A percentile compares a stretch with the other conserved stretches of the same genome.
These are phyloP conservation scores for Crypturellus tataupa DNA, from an alignment of 2,797 vertebrate species.

Conservation along the genomic window DNA sequence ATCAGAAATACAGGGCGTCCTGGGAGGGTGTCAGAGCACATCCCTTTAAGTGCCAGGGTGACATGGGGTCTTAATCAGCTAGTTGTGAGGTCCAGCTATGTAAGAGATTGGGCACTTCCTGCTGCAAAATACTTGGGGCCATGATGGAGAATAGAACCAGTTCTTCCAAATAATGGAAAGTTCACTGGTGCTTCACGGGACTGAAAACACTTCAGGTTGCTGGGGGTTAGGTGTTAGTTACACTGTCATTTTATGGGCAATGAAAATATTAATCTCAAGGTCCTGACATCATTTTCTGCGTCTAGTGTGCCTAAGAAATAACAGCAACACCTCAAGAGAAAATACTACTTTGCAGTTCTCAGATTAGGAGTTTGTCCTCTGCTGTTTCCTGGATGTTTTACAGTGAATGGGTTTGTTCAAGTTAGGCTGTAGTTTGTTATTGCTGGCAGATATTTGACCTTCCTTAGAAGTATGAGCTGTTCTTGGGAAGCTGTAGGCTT, in stretches of 20 bases:
- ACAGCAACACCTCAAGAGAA: neutral
- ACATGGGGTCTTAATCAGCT: neutral
- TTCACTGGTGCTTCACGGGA: neutral
- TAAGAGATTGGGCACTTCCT: neutral
- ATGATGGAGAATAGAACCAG: neutral
- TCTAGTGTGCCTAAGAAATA: neutral
- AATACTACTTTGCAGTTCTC: slow-evolving; percentile 1
- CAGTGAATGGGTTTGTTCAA: neutral
- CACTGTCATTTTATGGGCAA: neutral
- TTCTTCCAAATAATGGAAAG: neutral
- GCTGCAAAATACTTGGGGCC: neutral
- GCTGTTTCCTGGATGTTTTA: neutral
- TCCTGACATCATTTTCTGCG: neutral
- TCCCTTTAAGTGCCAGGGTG: neutral
- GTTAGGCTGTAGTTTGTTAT: neutral
- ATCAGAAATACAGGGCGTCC: neutral
- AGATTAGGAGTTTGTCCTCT: slow-evolving; percentile 18
- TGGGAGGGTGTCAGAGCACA: neutral
- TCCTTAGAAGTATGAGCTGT: neutral
- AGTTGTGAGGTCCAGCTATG: neutral
- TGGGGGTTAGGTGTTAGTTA: neutral
- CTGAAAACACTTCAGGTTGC: neutral
- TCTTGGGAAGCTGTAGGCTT: neutral
- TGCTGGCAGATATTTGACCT: slow-evolving; percentile 8
- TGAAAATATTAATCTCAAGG: neutral